phyloP scores from a whole-genome alignment of 2,113 vertebrate species.

The Vulpes ferrilata region DNA sequence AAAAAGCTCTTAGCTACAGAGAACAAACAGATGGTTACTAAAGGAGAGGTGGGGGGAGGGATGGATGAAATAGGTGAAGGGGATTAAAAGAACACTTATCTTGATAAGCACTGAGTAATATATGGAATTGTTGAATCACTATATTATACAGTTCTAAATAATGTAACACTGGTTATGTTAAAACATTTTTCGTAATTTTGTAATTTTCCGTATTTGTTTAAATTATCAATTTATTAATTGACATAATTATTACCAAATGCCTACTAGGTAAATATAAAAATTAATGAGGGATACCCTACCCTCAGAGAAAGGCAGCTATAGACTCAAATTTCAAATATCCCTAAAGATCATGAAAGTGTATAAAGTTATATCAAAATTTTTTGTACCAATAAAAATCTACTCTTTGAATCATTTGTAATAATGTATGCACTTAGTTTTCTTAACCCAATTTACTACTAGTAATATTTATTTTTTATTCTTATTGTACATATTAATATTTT shows the following conservation, averaged over 20 bases:
- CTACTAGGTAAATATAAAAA: not conserved
- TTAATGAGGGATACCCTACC: not conserved
- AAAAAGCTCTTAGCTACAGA: not conserved
- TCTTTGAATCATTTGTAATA: not conserved
- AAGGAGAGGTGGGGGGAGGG: not conserved
- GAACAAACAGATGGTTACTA: not conserved
- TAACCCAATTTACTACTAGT: not conserved
- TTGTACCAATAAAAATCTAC: not conserved
- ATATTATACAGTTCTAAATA: not conserved
- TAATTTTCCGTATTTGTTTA: not conserved
- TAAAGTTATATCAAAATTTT: not conserved
- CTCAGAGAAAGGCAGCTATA: not conserved
- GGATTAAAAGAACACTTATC: not conserved
- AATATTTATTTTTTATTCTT: not conserved
- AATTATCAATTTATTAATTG: conserved; percentile 12
- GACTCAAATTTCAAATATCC: not conserved
- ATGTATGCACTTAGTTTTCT: not conserved
- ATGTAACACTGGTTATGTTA: not conserved
- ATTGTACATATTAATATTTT: not conserved
- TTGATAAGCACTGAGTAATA: not conserved
- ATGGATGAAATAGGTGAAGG: not conserved
- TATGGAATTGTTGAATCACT: not conserved
- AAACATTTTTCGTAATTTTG: not conserved
- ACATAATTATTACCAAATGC: conserved; percentile 1
- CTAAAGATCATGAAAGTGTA: not conserved